Percentiles rank a stretch among this genome's conserved stretches.
Conservation (phyloP, 2,113 vertebrate species). For the Hydropotes inermis region DNA sequence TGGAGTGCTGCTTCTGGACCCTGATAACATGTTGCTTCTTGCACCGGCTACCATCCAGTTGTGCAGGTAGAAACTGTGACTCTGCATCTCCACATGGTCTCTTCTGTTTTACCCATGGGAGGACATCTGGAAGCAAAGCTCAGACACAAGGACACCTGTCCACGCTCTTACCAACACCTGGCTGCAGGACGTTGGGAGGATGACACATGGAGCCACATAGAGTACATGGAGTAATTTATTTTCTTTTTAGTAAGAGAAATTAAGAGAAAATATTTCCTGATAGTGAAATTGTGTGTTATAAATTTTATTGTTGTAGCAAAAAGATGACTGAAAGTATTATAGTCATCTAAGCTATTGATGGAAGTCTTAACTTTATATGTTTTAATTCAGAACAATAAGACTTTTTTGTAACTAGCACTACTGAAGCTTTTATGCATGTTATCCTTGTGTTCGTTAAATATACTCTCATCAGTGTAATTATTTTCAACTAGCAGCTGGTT, state of each 20-base stretch:
- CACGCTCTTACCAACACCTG: neutral
- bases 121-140: neutral
- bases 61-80: rapidly evolving
- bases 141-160: no score
- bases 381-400: neutral
- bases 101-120: neutral
- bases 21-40: neutral
- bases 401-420: neutral
- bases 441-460: neutral
- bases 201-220: rapidly evolving
- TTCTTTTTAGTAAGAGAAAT: neutral
- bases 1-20: neutral
- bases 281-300: neutral
- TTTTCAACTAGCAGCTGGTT: neutral
- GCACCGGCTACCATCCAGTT: no score
- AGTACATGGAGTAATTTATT: neutral
- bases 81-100: rapidly evolving
- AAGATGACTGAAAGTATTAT: neutral
- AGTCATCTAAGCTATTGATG: neutral
- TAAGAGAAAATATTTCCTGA: neutral
- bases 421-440: neutral
- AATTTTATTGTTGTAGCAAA: neutral
- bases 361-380: neutral
- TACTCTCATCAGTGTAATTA: neutral
- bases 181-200: rapidly evolving